Percentiles rank a stretch among this genome's conserved stretches.
Conservation (phyloP, 1,140 invertebrate genomes). For the Hylaeus anthracinus region DNA sequence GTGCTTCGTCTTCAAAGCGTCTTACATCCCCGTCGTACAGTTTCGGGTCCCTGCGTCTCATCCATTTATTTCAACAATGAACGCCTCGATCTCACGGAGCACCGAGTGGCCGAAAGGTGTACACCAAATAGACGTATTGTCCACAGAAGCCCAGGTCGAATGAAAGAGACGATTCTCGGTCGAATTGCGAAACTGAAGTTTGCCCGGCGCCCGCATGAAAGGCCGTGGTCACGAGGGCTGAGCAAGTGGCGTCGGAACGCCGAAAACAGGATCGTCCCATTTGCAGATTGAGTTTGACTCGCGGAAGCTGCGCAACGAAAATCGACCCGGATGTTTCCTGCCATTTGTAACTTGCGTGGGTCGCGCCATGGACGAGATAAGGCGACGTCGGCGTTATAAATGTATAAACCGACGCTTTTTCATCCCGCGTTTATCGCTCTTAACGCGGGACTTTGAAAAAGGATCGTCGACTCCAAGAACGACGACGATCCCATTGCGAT, state of each 20-base stretch:
- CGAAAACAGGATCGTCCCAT: conserved; percentile 60
- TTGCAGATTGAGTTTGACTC: conserved; percentile 60
- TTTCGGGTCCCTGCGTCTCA: no score
- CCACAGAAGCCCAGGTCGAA: neutral
- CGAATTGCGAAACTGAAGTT: neutral
- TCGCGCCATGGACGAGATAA: conserved; percentile 42
- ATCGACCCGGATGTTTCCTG: conserved; percentile 37
- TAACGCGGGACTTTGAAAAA: conserved; percentile 42
- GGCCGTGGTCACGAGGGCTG: conserved; percentile 5
- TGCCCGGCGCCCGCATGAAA: neutral
- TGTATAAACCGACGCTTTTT: conserved; percentile 52
- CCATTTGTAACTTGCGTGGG: conserved; percentile 25
- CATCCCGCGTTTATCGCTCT: conserved; percentile 52
- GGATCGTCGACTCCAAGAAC: neutral
- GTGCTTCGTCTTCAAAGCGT: no score
- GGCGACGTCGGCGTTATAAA: conserved; percentile 57
- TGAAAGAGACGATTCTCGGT: neutral
- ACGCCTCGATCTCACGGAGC: no score
- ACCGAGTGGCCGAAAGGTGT: no score
- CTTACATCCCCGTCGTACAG: no score
- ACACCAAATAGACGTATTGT: conserved; percentile 3
- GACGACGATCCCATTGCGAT: neutral
- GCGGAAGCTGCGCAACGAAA: neutral
- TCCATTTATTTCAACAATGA: no score
- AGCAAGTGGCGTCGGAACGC: conserved; percentile 34